Evolutionary conservation across 2,113 vertebrate genomes (phyloP).

Genomic region (Excalfactoria chinensis): DNA sequence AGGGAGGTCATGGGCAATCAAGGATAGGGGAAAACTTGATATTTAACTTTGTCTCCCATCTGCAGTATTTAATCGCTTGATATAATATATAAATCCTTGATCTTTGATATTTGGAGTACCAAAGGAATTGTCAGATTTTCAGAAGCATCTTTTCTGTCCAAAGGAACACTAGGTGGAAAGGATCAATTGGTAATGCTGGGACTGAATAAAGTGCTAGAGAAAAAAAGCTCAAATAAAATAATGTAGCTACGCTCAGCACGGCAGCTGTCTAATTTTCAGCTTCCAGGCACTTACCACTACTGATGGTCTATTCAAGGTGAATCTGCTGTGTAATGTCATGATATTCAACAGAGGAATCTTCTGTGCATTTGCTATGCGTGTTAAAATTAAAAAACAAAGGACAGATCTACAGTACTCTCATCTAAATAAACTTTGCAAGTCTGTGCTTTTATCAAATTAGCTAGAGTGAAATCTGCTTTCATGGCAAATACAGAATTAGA

Average conservation of each 20-base stretch:
- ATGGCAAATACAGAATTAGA: neutral
- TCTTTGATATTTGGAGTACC: conserved; percentile 50
- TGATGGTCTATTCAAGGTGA: neutral
- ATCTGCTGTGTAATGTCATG: neutral
- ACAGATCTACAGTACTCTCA: neutral
- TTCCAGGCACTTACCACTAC: neutral
- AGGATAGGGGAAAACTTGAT: conserved; percentile 4
- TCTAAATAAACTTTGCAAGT: neutral
- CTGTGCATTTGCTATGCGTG: neutral
- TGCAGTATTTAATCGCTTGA: conserved; percentile 40
- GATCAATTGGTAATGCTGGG: neutral
- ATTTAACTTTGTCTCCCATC: conserved; percentile 28
- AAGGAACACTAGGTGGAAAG: neutral
- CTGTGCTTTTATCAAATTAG: neutral
- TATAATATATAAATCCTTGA: conserved; percentile 43
- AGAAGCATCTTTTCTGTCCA: conserved; percentile 2
- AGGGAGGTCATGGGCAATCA: neutral
- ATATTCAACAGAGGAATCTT: neutral
- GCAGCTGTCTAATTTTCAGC: neutral
- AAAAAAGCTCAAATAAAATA: neutral
- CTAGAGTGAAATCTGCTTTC: neutral
- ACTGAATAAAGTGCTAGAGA: neutral
- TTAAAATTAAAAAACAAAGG: neutral
- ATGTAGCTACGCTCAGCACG: neutral
- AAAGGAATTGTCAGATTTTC: conserved; percentile 13